Percentiles rank a stretch among this genome's conserved stretches.
These are phyloP conservation scores for Lasioglossum malachurum DNA, from an alignment of 2,888 invertebrate genomes.

Conservation along the genomic window DNA sequence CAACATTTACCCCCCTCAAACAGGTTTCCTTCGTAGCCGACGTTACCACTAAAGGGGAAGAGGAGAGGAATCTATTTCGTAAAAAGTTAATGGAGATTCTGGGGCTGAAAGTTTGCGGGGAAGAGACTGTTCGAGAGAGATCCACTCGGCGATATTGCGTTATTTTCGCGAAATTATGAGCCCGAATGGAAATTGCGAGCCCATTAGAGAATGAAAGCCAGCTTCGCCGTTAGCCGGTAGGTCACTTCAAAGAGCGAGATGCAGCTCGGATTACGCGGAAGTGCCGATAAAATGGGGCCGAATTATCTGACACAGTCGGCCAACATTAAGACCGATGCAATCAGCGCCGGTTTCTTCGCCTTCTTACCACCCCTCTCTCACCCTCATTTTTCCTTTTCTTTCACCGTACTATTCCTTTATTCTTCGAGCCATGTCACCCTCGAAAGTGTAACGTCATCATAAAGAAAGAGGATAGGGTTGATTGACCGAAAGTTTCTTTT, in stretches of 20 bases:
- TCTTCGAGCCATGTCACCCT: constrained; percentile 33
- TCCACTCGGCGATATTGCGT: constrained; percentile 48
- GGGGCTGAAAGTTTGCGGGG: constrained; percentile 30
- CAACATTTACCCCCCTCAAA: constrained; percentile 25
- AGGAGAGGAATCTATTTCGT: constrained; percentile 6
- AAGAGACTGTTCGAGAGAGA: constrained; percentile 20
- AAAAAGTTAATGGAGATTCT: constrained; percentile 55
- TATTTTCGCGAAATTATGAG: constrained; percentile 46
- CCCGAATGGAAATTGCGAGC: constrained; percentile 17
- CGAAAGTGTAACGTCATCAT: constrained; percentile 53
- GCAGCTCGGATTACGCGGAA: constrained; percentile 38
- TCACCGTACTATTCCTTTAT: constrained; percentile 23
- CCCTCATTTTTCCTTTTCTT: constrained; percentile 33
- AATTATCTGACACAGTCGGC: constrained; percentile 49
- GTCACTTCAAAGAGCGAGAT: constrained; percentile 39
- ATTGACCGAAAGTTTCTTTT: constrained; percentile 57
- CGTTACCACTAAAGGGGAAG: not conserved
- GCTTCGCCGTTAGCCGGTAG: constrained; percentile 10
- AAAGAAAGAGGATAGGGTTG: constrained; percentile 51
- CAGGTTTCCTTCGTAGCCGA: constrained; percentile 7
- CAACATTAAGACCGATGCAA: constrained; percentile 54
- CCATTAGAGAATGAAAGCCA: constrained; percentile 34
- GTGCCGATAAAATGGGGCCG: constrained; percentile 33
- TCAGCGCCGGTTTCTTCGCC: constrained; percentile 49
- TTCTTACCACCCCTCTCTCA: not conserved